Conservation (phyloP, 2,888 invertebrate species). For the Dexiosoma caninum region DNA sequence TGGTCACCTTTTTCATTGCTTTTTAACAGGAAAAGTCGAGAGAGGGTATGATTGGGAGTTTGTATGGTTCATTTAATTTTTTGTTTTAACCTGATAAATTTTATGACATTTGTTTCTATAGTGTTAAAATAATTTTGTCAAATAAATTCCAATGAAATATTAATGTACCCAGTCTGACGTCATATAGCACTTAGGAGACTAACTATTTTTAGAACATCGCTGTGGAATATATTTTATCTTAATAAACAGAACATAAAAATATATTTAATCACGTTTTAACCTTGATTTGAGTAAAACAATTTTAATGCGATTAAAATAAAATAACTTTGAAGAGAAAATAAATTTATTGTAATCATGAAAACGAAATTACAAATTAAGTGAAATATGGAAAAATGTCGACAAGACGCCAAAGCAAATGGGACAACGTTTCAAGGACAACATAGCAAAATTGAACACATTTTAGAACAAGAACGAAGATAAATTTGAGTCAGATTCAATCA, state of each 20-base stretch:
- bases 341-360: neutral
- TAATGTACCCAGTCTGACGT: slow-evolving; percentile 21
- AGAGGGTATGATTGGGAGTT: neutral
- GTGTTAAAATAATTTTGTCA: slow-evolving; percentile 19
- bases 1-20: no score
- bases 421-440: no score
- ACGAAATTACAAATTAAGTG: slow-evolving; percentile 15
- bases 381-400: no score
- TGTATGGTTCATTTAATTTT: neutral
- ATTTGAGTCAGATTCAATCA: no score
- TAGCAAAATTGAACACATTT: no score
- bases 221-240: neutral
- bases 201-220: slow-evolving; percentile 20
- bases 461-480: no score
- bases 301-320: slow-evolving; percentile 20
- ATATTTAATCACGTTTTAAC: slow-evolving; percentile 32
- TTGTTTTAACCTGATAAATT: slow-evolving; percentile 22
- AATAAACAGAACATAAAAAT: neutral
- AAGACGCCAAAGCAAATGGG: no score
- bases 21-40: neutral
- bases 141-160: neutral
- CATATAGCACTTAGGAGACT: slow-evolving; percentile 39
- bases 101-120: slow-evolving; percentile 26
- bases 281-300: slow-evolving; percentile 33
- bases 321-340: neutral